Conservation (phyloP, 2,113 vertebrate species). For the Macquaria ambigua region DNA sequence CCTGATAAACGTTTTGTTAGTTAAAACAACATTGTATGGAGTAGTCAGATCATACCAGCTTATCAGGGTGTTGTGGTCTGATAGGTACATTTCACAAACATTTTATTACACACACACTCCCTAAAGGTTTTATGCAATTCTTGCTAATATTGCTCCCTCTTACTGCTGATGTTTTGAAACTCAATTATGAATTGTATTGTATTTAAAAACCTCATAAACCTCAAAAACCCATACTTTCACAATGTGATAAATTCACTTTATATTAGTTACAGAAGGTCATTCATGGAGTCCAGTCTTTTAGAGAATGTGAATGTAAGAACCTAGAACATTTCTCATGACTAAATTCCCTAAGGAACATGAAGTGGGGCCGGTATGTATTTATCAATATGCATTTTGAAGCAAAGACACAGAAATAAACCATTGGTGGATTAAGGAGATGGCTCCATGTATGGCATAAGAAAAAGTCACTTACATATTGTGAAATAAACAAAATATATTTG, state of each 20-base stretch:
- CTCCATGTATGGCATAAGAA: too few species aligned
- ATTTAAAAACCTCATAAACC: too few species aligned
- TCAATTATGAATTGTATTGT: too few species aligned
- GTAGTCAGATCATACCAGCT: neutral
- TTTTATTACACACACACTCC: neutral
- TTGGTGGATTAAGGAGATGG: too few species aligned
- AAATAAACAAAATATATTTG: neutral
- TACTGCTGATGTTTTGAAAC: too few species aligned
- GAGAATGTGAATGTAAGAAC: neutral
- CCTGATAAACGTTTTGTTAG: neutral
- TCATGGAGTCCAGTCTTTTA: neutral
- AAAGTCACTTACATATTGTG: neutral
- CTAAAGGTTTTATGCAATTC: neutral
- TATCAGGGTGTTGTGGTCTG: neutral
- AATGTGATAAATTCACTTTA: neutral
- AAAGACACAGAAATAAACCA: neutral
- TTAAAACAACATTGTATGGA: neutral
- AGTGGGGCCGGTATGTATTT: neutral
- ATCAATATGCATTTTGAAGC: neutral
- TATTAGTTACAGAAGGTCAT: neutral
- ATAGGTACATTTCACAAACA: neutral
- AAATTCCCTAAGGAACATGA: neutral
- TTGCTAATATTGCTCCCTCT: neutral
- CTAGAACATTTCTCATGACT: neutral
- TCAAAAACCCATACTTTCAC: constrained; percentile 9